phyloP scores from a whole-genome alignment of 2,797 vertebrate genomes.

The Crenuchus spilurus region DNA sequence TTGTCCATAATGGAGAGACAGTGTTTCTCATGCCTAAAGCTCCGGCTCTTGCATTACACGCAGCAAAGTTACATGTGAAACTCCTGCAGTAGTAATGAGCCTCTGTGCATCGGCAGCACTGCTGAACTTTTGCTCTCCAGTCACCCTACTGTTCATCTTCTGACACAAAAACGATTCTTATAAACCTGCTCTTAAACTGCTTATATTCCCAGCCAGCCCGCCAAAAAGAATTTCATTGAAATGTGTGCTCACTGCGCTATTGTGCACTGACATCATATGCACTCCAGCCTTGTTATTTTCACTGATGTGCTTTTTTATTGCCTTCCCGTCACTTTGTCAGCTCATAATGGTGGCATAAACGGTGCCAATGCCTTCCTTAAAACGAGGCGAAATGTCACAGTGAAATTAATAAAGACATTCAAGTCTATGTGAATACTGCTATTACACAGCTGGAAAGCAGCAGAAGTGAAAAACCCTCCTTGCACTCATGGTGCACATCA shows the following conservation, averaged over 20 bases:
- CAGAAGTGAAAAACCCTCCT: slow-evolving; percentile 28
- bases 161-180: background rate
- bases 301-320: background rate
- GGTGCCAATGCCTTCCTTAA: slow-evolving; percentile 28
- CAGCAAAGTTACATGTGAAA: slow-evolving; percentile 20
- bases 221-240: slow-evolving; percentile 14
- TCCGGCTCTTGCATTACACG: slow-evolving; percentile 2
- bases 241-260: slow-evolving; percentile 30
- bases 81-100: slow-evolving; percentile 25
- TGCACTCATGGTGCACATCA: slow-evolving; percentile 17
- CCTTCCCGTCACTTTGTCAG: slow-evolving; percentile 2
- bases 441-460: slow-evolving; percentile 50
- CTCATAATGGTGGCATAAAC: slow-evolving; percentile 40
- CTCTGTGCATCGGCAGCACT: slow-evolving; percentile 32
- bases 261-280: slow-evolving; percentile 10
- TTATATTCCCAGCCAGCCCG: slow-evolving; percentile 14
- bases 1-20: background rate
- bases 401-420: slow-evolving; percentile 60
- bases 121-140: background rate
- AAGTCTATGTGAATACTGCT: slow-evolving; percentile 42
- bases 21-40: background rate
- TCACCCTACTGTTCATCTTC: slow-evolving; percentile 17
- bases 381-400: slow-evolving; percentile 54
- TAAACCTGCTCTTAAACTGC: slow-evolving; percentile 26
- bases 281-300: slow-evolving; percentile 9